Evolutionary conservation across 2,797 vertebrate genomes (phyloP).

Genomic region (Leucoraja ocellata): DNA sequence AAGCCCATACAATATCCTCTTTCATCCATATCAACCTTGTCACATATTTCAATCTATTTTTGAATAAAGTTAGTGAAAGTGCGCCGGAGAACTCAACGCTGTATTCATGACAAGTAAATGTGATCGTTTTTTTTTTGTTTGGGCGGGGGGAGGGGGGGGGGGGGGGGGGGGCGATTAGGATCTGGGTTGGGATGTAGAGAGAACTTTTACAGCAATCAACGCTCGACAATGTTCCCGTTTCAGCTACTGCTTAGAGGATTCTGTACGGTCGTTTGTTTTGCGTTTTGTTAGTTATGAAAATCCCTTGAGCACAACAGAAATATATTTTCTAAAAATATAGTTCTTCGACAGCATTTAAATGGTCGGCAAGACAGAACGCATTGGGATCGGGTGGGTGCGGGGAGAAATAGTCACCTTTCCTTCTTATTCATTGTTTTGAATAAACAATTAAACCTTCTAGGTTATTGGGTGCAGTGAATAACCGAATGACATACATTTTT

Average conservation of each 20-base stretch:
- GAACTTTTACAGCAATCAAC: not conserved
- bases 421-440: not conserved
- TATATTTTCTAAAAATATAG: not conserved
- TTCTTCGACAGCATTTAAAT: not conserved
- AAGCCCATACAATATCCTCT: slow-evolving; percentile 9
- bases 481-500: not conserved
- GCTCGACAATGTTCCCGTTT: not conserved
- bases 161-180: not conserved
- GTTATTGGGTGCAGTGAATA: not conserved
- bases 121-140: not conserved
- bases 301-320: not conserved
- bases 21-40: slow-evolving; percentile 20
- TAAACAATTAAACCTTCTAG: not conserved
- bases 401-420: not conserved
- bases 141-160: too few species aligned
- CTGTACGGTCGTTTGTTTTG: not conserved
- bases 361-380: not conserved
- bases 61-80: slow-evolving; percentile 21
- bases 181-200: not conserved
- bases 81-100: not conserved
- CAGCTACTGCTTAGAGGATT: not conserved
- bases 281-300: slow-evolving; percentile 21
- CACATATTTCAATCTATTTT: slow-evolving; percentile 35
- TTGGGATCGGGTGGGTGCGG: too few species aligned
- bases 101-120: not conserved